Evolutionary conservation across 2,113 vertebrate genomes (phyloP).

Genomic region (Spizaetus ornatus): DNA sequence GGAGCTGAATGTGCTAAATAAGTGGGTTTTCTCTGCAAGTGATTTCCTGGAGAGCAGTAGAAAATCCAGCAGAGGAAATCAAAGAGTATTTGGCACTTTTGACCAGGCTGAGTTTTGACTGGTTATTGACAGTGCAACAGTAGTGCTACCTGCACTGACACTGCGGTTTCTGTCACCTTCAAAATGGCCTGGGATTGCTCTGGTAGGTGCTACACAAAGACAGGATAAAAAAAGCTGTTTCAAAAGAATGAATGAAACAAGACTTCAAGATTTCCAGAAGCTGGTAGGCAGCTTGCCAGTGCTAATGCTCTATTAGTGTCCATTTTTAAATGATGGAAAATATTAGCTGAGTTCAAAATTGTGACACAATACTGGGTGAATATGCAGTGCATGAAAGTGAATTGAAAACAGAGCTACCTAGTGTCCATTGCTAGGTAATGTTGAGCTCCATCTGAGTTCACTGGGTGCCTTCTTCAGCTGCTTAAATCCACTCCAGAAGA

Average conservation of each 20-base stretch:
- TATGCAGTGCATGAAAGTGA: not conserved
- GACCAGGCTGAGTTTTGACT: not conserved
- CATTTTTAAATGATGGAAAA: not conserved
- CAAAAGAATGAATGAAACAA: not conserved
- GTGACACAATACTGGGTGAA: not conserved
- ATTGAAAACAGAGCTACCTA: not conserved
- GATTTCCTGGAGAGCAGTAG: constrained; percentile 47
- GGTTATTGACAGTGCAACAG: not conserved
- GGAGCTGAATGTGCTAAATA: constrained; percentile 26
- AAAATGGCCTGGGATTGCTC: not conserved
- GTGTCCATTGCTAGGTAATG: not conserved
- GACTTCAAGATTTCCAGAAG: not conserved
- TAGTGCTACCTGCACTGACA: not conserved
- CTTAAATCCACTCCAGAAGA: not conserved
- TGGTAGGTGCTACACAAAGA: not conserved
- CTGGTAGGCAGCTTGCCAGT: not conserved
- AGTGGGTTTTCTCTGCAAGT: constrained; percentile 21
- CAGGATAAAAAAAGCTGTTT: not conserved
- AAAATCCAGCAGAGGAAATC: constrained; percentile 41
- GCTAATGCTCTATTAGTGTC: not conserved
- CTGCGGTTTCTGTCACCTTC: not conserved
- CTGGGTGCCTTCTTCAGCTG: not conserved
- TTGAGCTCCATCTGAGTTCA: not conserved
- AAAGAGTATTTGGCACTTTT: not conserved
- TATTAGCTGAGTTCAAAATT: not conserved